Conservation (phyloP, 2,113 vertebrate species). For the Hirundichthys speculiger region DNA sequence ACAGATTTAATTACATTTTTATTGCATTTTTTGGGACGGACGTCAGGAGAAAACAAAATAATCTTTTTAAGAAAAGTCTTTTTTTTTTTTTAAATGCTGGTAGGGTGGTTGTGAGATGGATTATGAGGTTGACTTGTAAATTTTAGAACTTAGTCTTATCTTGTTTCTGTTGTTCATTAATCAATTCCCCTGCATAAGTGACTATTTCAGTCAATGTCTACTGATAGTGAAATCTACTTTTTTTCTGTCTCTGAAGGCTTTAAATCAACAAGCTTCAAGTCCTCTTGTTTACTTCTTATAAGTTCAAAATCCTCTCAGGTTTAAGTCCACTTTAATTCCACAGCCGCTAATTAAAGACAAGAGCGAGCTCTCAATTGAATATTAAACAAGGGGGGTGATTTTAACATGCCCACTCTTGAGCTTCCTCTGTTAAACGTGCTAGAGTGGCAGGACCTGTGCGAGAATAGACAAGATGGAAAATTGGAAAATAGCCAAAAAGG, state of each 20-base stretch:
- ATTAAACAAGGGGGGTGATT: too few relatives aligned
- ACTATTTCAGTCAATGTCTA: slow-evolving; percentile 11
- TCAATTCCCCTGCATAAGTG: neutral
- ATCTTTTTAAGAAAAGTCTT: too few relatives aligned
- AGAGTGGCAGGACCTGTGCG: slow-evolving; percentile 23
- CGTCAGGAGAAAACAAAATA: too few relatives aligned
- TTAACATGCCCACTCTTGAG: slow-evolving; percentile 35
- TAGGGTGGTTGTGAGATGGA: neutral
- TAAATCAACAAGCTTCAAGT: slow-evolving; percentile 8
- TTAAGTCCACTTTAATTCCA: neutral
- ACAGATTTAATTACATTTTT: too few relatives aligned
- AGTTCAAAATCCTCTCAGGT: slow-evolving; percentile 8
- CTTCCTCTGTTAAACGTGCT: slow-evolving; percentile 49
- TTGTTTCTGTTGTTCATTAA: slow-evolving; percentile 3
- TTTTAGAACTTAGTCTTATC: neutral
- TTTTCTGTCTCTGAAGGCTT: slow-evolving; percentile 1
- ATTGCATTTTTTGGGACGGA: too few relatives aligned
- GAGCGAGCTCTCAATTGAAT: neutral
- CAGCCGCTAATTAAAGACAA: slow-evolving; percentile 5
- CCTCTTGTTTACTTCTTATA: slow-evolving; percentile 12
- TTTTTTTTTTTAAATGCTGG: neutral
- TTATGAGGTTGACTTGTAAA: neutral
- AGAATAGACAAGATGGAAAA: slow-evolving; percentile 38
- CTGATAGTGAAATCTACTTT: slow-evolving; percentile 9
- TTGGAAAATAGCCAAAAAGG: slow-evolving; percentile 37